Evolutionary conservation across 2,113 vertebrate species (phyloP), one percentile per base, ranked within the genome.

Genomic region (Salminus brasiliensis): DNA sequence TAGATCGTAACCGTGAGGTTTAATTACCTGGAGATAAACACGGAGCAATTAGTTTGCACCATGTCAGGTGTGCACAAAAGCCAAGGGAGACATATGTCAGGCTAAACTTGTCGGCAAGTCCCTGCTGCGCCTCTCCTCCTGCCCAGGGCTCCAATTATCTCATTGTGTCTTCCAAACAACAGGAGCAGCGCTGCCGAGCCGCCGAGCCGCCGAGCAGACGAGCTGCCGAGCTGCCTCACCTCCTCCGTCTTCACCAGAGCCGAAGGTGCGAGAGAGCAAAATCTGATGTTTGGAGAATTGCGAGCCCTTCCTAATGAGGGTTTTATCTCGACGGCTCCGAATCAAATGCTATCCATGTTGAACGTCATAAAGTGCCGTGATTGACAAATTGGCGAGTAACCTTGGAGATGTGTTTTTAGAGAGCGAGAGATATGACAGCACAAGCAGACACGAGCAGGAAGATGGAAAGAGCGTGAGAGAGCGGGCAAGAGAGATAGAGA

Each of bases 11-110:
- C 69, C 34, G 78, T 74, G 72, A 45, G 72, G 47, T 29, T 78
- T 90, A 88, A 92, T 90, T 89, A 89, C 81, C 60, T 74, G 69
- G 47, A 76, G 81, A 55, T 75, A 88, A 87, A 91, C 83, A 88
- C 83, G 87, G 81, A 84, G 84, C 84, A 90, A 91, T 92, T 89
- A 89, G 84, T 60, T 77, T 75, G 47, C 76, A 83, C 70, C 43
- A 16, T 83, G 81, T 88, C 84, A 76, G 84, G 82, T 83, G 81
- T 87, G 30, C 76, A 83, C 81, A 86, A 85, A 80, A 80, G 84
- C 80, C 68, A 43, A 83, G 80, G 62, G 39, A 83, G 86, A 82
- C 88, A 88, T 83, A 83, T 87, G 87, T 65, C 87, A 85, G 80
- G 66, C 47, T 45, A 72, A 83, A 81, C 78, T 73, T 78, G 55